Conservation (phyloP, 2,888 invertebrate species). For the Trichacis sp. region DNA sequence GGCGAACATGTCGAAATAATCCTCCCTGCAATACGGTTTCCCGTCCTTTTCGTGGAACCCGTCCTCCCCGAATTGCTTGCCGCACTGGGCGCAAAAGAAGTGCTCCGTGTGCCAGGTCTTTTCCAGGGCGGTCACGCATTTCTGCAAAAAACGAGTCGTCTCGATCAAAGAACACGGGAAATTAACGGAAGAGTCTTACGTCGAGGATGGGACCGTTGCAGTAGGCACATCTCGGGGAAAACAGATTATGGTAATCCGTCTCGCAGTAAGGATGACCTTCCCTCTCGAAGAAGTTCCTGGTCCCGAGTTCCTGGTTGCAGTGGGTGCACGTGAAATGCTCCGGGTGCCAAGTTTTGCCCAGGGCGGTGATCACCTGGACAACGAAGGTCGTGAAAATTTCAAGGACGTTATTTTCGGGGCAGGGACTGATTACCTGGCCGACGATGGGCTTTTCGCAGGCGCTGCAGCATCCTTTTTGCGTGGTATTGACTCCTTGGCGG, state of each 20-base stretch:
- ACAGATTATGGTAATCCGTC: constrained; percentile 97
- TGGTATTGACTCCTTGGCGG: constrained; percentile 97
- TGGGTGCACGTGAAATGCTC: constrained; percentile 99
- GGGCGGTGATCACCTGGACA: constrained; percentile 87
- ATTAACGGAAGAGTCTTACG: too few species aligned
- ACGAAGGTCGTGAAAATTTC: too few species aligned
- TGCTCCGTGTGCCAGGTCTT: constrained; percentile 99
- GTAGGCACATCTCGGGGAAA: constrained; percentile 98
- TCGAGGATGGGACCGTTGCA: constrained; percentile 99
- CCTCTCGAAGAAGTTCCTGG: constrained; percentile 98
- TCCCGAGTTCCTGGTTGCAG: constrained; percentile 96
- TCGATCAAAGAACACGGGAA: constrained; percentile 2
- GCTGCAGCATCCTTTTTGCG: constrained; percentile 99
- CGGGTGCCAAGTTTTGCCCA: constrained; percentile 99
- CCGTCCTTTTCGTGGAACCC: constrained; percentile 98
- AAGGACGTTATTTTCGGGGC: too few species aligned
- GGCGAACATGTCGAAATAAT: constrained; percentile 98
- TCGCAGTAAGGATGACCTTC: constrained; percentile 98
- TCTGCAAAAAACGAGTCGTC: constrained; percentile 74
- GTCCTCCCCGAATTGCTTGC: constrained; percentile 96
- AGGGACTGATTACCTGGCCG: constrained; percentile 95
- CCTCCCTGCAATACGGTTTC: constrained; percentile 94
- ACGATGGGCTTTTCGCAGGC: constrained; percentile 99
- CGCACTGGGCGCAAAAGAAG: constrained; percentile 98
- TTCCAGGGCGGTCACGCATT: constrained; percentile 98